Conservation (phyloP, 2,888 invertebrate species). For the Diplazon laetatorius region DNA sequence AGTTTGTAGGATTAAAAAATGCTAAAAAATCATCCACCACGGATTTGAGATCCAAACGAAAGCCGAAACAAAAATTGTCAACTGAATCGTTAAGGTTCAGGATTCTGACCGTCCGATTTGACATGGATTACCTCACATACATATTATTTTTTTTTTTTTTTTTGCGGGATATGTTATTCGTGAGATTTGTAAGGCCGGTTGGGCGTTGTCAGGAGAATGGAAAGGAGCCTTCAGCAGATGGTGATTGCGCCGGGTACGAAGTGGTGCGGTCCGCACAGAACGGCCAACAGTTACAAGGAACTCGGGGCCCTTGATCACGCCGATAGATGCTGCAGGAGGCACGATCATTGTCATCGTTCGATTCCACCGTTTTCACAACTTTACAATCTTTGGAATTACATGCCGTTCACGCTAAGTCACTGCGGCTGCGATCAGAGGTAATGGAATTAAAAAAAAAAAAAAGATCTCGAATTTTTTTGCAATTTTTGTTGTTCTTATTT, state of each 20-base stretch:
- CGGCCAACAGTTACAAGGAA: conserved; percentile 85
- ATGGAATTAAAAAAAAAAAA: conserved; percentile 71
- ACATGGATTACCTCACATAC: too few relatives aligned
- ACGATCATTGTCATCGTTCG: conserved; percentile 88
- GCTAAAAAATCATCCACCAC: too few relatives aligned
- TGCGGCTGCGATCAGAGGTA: conserved; percentile 92
- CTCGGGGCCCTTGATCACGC: conserved; percentile 85
- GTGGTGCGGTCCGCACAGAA: conserved; percentile 89
- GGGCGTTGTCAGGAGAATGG: conserved; percentile 65
- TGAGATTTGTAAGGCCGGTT: conserved; percentile 40
- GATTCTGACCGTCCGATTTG: too few relatives aligned
- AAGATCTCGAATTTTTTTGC: neutral
- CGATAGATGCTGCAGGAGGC: conserved; percentile 89
- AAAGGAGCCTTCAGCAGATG: conserved; percentile 81
- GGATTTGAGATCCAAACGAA: too few relatives aligned
- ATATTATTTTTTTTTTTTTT: too few relatives aligned
- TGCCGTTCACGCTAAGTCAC: conserved; percentile 89
- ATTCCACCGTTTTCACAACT: conserved; percentile 86
- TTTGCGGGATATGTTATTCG: neutral
- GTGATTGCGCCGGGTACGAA: conserved; percentile 87
- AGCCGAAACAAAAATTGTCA: too few relatives aligned
- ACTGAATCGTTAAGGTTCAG: too few relatives aligned
- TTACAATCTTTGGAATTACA: conserved; percentile 87
- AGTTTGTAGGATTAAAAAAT: too few relatives aligned
- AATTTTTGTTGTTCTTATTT: neutral